Evolutionary conservation across 2,113 vertebrate species (phyloP), one percentile per base, ranked within the genome.

Genomic region (Perca schrenkii): DNA sequence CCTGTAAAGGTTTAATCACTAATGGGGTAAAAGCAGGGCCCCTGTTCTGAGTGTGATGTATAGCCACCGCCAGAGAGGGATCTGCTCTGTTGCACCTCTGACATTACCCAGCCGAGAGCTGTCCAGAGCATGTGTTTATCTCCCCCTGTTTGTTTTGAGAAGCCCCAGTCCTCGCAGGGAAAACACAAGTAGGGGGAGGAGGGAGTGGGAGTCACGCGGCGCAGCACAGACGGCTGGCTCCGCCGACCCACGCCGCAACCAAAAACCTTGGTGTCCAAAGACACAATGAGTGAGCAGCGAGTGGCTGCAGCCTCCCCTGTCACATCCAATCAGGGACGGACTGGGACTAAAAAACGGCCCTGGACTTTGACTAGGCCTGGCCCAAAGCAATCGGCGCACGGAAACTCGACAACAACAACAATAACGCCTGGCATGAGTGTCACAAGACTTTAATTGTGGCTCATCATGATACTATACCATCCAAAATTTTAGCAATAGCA

Each of bases 131-230:
- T 89, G 70, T 91, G 92, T 92, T 92, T 91, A 94, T 93, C 93
- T 94, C 92, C 84, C 90, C 86, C 81, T 94, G 92, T 94, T 95
- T 94, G 92, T 94, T 95, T 94, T 90, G 92, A 93, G 86, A 94
- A 94, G 92, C 91, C 87, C 74, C 93, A 94, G 93, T 91, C 91
- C 86, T 91, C 84, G 91, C 91, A 92, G 90, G 90, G 87, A 93
- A 94, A 94, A 93, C 89, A 93, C 90, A 92, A 91, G 93, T 67
- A 92, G 77, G 70, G 77, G 86, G 89, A 83, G 88, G 88, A 88
- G 88, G 85, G 86, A 87, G 57, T 62, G 71, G 73, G 83, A 91
- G 85, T 92, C 91, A 89, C 71, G 74, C 69, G 63, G 91, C 2
- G 77, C 71, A 50, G 86, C 63, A 8, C 62, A 63, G 82, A 74